Evolutionary conservation across 2,888 invertebrate species (phyloP).

Genomic region (Tachina fera): DNA sequence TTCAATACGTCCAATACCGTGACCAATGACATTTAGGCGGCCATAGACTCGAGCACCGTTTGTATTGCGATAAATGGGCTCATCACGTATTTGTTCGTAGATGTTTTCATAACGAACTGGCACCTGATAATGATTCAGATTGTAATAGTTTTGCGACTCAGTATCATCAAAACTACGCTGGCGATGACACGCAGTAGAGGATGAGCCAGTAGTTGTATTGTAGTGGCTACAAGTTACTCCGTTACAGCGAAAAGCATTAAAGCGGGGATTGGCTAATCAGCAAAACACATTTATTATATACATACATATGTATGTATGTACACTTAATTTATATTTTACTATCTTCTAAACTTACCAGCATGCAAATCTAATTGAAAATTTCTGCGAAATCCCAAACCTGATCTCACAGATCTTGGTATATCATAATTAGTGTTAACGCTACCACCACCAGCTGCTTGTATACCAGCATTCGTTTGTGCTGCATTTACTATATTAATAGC

Average conservation of each 20-base stretch:
- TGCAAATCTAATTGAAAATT: conserved; percentile 82
- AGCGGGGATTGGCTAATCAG: conserved; percentile 75
- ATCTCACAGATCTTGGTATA: conserved; percentile 81
- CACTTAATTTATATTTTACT: neutral
- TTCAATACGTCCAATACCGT: conserved; percentile 85
- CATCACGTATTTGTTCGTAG: conserved; percentile 85
- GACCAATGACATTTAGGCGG: conserved; percentile 85
- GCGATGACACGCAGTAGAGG: conserved; percentile 75
- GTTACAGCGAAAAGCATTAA: conserved; percentile 76
- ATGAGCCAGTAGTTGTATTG: conserved; percentile 43
- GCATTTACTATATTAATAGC: conserved; percentile 65
- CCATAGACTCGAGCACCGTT: conserved; percentile 82
- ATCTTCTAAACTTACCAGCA: conserved; percentile 74
- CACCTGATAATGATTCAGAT: conserved; percentile 78
- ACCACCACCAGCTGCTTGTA: conserved; percentile 4
- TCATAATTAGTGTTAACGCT: conserved; percentile 76
- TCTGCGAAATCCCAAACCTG: conserved; percentile 81
- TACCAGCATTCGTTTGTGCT: conserved; percentile 73
- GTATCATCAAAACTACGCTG: conserved; percentile 83
- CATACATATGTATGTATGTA: neutral
- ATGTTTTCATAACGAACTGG: conserved; percentile 83
- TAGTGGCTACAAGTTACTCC: conserved; percentile 70
- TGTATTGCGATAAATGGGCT: conserved; percentile 81
- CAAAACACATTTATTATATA: neutral
- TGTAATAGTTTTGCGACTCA: conserved; percentile 82